Evolutionary conservation across 2,797 vertebrate genomes (phyloP).

Genomic region (Pempheris klunzingeri): DNA sequence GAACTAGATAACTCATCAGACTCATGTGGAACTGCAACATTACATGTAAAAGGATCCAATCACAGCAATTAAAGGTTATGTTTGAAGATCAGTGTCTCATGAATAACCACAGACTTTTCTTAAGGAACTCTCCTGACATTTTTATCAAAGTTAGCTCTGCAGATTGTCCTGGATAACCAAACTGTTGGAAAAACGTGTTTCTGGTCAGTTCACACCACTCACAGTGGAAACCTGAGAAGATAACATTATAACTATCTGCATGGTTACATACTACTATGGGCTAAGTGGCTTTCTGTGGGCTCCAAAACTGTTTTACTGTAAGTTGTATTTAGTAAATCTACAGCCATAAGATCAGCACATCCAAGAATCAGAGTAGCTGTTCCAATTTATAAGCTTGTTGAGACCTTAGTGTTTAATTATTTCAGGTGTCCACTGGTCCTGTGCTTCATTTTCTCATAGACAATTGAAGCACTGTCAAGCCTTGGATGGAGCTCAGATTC

Average conservation of each 20-base stretch:
- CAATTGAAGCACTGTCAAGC: too few species aligned
- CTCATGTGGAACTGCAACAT: not conserved
- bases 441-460: too few species aligned
- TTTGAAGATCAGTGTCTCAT: not conserved
- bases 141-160: not conserved
- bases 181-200: not conserved
- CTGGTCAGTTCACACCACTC: not conserved
- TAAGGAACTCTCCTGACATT: not conserved
- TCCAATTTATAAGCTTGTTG: too few species aligned
- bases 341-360: not conserved
- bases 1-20: slow-evolving; percentile 8
- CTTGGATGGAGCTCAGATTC: too few species aligned
- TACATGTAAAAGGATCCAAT: not conserved
- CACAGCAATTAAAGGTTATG: not conserved
- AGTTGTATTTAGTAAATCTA: too few species aligned
- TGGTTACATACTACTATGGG: not conserved
- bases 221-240: not conserved
- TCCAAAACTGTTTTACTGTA: not conserved
- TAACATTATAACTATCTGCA: not conserved
- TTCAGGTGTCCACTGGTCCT: too few species aligned
- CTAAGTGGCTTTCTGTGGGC: not conserved
- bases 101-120: not conserved
- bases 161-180: not conserved
- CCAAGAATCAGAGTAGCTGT: too few species aligned
- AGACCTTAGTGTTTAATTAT: too few species aligned